These are phyloP conservation scores for Argyrosomus regius DNA, from an alignment of 2,797 vertebrate genomes.

Conservation along the genomic window DNA sequence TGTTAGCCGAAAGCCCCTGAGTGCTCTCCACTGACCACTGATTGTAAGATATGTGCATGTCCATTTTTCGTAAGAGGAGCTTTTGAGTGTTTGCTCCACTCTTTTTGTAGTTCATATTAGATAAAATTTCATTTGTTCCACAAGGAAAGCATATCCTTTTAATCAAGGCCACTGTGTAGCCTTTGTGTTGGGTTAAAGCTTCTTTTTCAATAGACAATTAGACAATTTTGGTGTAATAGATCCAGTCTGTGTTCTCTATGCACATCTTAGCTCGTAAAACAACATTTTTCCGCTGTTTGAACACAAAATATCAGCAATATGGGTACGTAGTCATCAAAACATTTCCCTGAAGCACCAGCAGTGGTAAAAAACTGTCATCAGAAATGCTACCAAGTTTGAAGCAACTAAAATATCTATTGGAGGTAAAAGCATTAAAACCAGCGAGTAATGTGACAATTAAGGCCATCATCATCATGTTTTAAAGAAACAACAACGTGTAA, in stretches of 20 bases:
- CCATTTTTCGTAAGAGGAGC: background rate
- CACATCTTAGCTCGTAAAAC: background rate
- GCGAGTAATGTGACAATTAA: background rate
- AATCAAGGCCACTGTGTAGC: background rate
- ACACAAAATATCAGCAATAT: background rate
- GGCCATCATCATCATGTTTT: background rate
- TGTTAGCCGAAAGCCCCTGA: slow-evolving; percentile 11
- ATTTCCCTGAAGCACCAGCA: background rate
- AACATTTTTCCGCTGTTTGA: background rate
- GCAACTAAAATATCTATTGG: too few species aligned
- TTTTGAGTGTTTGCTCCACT: background rate
- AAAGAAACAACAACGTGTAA: background rate
- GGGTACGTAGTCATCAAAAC: too few species aligned
- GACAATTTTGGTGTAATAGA: background rate
- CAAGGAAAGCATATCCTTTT: background rate
- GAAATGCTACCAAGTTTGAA: background rate
- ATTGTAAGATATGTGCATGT: slow-evolving; percentile 10
- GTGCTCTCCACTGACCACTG: slow-evolving; percentile 15
- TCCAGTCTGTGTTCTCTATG: background rate
- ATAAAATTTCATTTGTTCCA: background rate
- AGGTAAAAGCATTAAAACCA: background rate
- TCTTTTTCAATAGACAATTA: background rate
- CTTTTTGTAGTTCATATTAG: slow-evolving; percentile 15
- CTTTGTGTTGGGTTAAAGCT: background rate
- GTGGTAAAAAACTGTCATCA: background rate